These are phyloP conservation scores for Pituophis catenifer DNA, from an alignment of 2,113 vertebrate genomes.

Conservation along the genomic window DNA sequence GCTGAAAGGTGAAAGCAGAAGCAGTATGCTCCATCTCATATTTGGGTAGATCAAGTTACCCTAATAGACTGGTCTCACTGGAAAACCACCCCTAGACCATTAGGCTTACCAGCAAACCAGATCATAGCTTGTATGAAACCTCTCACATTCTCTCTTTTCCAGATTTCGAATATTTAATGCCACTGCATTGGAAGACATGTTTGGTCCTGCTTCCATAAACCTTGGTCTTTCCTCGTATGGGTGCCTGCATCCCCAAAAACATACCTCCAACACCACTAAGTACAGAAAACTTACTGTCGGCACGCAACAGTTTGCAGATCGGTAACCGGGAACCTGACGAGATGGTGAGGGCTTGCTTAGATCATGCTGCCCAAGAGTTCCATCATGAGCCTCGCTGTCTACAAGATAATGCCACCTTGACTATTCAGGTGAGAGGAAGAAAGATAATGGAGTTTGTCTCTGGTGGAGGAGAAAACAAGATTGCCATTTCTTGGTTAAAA, in stretches of 20 bases:
- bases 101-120: background rate
- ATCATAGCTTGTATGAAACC: background rate
- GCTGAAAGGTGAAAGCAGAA: too few species aligned
- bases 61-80: too few species aligned
- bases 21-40: too few species aligned
- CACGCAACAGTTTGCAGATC: background rate
- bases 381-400: background rate
- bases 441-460: constrained; percentile 25
- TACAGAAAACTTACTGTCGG: constrained; percentile 6
- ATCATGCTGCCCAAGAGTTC: constrained; percentile 13
- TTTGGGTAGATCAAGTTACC: too few species aligned
- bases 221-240: constrained; percentile 20
- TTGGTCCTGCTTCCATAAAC: background rate
- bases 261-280: constrained; percentile 1
- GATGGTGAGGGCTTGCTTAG: constrained; percentile 17
- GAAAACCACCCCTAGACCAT: too few species aligned
- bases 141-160: background rate
- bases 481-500: constrained; percentile 4
- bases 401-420: constrained; percentile 17
- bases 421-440: constrained; percentile 9
- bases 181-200: constrained; percentile 10
- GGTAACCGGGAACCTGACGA: background rate
- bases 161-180: background rate
- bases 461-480: constrained; percentile 14
- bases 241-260: constrained; percentile 26